Percentiles rank a stretch among this genome's conserved stretches.
Evolutionary conservation across 1,140 invertebrate genomes (phyloP).

Genomic region (Euglossa dilemma): DNA sequence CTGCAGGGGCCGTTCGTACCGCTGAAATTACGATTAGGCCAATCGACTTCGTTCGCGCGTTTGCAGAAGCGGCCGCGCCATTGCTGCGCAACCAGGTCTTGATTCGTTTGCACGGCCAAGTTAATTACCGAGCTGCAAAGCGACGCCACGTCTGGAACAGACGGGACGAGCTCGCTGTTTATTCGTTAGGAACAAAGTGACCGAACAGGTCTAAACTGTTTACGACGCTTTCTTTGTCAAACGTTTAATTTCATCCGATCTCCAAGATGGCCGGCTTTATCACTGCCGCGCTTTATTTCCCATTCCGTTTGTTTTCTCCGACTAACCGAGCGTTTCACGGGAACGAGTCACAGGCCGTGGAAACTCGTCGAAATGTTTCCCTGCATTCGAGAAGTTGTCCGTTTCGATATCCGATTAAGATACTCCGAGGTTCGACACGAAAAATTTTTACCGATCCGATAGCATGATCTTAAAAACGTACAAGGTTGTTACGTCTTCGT

Average conservation of each 20-base stretch:
- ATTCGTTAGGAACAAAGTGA: neutral
- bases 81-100: slow-evolving; percentile 28
- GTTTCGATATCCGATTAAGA: no score
- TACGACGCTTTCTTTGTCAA: neutral
- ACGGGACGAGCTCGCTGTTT: neutral
- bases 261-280: neutral
- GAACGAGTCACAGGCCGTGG: no score
- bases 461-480: no score
- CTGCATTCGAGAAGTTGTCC: no score
- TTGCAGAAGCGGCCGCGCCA: slow-evolving; percentile 24
- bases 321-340: no score
- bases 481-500: no score
- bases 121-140: slow-evolving; percentile 52
- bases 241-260: neutral
- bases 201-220: slow-evolving; percentile 20
- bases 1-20: slow-evolving; percentile 60
- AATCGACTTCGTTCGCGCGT: slow-evolving; percentile 56
- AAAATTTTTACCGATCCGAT: no score
- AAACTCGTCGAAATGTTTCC: no score
- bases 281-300: neutral
- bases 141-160: slow-evolving; percentile 7
- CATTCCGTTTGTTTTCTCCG: no score
- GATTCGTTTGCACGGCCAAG: slow-evolving; percentile 58
- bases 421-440: no score
- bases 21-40: slow-evolving; percentile 67